phyloP scores from a whole-genome alignment of 2,888 invertebrate species.

The Trypoxylon attenuatum region DNA sequence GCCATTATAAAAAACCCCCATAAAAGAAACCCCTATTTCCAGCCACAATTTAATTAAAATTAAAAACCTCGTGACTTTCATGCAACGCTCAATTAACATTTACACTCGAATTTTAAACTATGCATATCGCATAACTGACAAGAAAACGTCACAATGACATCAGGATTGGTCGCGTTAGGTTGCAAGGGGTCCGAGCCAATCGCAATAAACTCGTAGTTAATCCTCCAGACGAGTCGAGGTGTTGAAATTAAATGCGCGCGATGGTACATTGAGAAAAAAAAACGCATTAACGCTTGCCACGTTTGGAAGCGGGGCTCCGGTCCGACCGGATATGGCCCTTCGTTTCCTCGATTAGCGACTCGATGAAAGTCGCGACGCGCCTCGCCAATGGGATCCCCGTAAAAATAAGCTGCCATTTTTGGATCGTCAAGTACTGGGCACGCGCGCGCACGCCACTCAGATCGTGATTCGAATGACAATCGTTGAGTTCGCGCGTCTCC shows the following conservation, averaged over 20 bases:
- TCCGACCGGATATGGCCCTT: not conserved
- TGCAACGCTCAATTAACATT: too few relatives aligned
- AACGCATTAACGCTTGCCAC: not conserved
- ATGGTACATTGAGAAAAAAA: not conserved
- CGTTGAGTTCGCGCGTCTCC: not conserved
- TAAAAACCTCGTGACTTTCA: too few relatives aligned
- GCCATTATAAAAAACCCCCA: too few relatives aligned
- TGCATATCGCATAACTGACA: too few relatives aligned
- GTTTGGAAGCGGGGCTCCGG: not conserved
- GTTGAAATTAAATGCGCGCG: not conserved
- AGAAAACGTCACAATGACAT: too few relatives aligned
- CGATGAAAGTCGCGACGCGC: not conserved
- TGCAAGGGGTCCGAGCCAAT: not conserved
- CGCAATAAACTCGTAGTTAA: not conserved
- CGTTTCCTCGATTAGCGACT: slow-evolving; percentile 2
- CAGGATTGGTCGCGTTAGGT: not conserved
- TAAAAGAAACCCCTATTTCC: too few relatives aligned
- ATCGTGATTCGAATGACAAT: slow-evolving; percentile 9
- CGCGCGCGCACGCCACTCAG: not conserved
- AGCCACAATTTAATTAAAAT: too few relatives aligned
- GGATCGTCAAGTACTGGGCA: not conserved
- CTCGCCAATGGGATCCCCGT: not conserved
- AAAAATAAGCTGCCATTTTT: slow-evolving; percentile 8
- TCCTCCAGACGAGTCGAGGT: not conserved
- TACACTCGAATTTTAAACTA: too few relatives aligned